phyloP scores from a whole-genome alignment of 2,888 invertebrate genomes.

The Ommatoiulus sabulosus region DNA sequence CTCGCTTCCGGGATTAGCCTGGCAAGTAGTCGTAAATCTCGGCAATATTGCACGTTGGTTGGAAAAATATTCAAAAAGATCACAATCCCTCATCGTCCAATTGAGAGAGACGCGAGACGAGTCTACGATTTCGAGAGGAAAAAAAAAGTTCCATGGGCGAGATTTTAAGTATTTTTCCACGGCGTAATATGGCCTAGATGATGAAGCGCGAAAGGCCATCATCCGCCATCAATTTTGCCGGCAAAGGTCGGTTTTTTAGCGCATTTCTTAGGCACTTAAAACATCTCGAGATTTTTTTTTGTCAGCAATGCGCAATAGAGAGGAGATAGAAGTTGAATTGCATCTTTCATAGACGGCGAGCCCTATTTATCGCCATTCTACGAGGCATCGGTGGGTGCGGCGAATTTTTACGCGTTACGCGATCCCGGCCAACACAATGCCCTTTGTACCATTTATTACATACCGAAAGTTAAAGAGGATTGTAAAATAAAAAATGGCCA shows the following conservation, averaged over 20 bases:
- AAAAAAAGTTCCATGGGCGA: not conserved
- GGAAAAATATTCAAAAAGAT: constrained; percentile 28
- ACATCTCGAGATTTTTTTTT: constrained; percentile 17
- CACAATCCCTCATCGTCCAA: constrained; percentile 25
- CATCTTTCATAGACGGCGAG: not conserved
- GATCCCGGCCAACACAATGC: constrained; percentile 12
- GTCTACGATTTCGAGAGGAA: not conserved
- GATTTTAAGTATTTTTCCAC: constrained; percentile 30
- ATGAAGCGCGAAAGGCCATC: constrained; percentile 1
- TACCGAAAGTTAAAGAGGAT: constrained; percentile 21
- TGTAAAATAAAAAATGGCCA: constrained; percentile 24
- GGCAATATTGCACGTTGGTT: not conserved
- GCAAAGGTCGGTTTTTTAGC: constrained; percentile 22
- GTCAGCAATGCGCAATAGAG: not conserved
- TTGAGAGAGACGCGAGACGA: not conserved
- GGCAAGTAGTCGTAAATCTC: not conserved
- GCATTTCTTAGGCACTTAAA: constrained; percentile 7
- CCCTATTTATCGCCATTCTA: constrained; percentile 35
- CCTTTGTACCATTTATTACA: constrained; percentile 40
- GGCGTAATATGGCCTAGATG: not conserved
- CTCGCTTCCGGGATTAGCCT: constrained; percentile 5
- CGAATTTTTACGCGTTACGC: constrained; percentile 1
- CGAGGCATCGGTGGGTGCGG: not conserved
- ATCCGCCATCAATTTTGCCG: constrained; percentile 10
- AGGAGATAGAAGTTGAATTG: constrained; percentile 18